phyloP scores from a whole-genome alignment of 2,797 vertebrate species.

The Trematomus bernacchii region DNA sequence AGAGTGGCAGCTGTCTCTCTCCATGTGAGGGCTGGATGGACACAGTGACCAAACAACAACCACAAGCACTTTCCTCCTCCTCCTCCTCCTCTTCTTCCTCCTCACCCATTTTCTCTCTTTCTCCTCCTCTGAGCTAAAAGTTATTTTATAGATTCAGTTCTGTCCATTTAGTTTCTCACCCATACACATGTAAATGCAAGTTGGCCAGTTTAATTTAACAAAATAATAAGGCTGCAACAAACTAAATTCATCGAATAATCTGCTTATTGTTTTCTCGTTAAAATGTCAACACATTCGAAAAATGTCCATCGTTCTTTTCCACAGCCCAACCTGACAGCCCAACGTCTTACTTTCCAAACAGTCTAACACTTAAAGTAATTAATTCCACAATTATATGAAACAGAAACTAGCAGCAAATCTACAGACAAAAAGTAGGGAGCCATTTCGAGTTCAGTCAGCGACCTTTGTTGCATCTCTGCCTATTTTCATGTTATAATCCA shows the following conservation, averaged over 20 bases:
- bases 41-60: conserved; percentile 79
- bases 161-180: not conserved
- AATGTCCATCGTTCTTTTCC: not conserved
- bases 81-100: conserved; percentile 16
- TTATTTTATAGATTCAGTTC: not conserved
- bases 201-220: not conserved
- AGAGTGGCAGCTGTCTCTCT: conserved; percentile 89
- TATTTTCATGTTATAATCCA: not conserved
- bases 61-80: conserved; percentile 36
- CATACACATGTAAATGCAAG: not conserved
- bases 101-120: not conserved
- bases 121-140: conserved; percentile 6
- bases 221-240: not conserved
- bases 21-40: conserved; percentile 80
- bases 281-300: not conserved
- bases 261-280: not conserved
- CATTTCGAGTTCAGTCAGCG: not conserved
- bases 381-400: not conserved
- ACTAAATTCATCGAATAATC: not conserved
- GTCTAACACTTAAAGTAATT: not conserved
- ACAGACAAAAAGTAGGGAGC: not conserved
- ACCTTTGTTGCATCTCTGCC: not conserved
- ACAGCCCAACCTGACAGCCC: not conserved
- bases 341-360: not conserved
- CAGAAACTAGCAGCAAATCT: not conserved